Conservation (phyloP, 1,140 invertebrate genomes). For the Apis cerana region DNA sequence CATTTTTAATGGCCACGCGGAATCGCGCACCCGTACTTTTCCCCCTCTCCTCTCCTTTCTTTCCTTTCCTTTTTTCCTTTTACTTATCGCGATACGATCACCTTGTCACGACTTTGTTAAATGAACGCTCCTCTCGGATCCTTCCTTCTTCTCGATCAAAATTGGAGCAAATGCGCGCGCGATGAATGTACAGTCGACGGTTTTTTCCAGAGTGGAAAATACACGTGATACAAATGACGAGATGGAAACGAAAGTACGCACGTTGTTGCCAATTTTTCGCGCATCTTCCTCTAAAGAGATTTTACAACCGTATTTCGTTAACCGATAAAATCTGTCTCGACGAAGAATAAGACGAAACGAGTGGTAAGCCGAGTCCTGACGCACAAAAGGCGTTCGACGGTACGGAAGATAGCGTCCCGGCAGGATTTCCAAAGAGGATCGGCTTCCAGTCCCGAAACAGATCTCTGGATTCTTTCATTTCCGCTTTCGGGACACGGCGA, state of each 20-base stretch:
- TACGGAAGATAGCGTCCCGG: background rate
- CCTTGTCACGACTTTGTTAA: background rate
- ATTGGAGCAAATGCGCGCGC: no score
- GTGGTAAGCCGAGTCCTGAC: background rate
- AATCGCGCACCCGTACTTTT: conserved; percentile 52
- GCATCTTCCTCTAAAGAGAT: no score
- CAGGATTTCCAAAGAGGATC: background rate
- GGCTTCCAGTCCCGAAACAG: background rate
- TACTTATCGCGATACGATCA: conserved; percentile 7
- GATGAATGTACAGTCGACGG: no score
- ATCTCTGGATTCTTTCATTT: background rate
- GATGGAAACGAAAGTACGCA: no score
- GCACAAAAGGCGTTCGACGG: background rate
- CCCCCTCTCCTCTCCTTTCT: background rate
- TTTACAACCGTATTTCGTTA: background rate
- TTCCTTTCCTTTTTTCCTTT: background rate
- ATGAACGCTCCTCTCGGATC: background rate
- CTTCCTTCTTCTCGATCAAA: background rate
- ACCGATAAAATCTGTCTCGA: background rate
- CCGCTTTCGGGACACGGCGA: background rate
- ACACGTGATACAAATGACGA: background rate
- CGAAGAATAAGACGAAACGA: background rate
- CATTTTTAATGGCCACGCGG: conserved; percentile 52
- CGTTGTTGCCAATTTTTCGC: background rate
- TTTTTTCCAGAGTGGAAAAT: no score